These are phyloP conservation scores for Trissoscelio sp. DNA, from an alignment of 2,888 invertebrate species.

Conservation along the genomic window DNA sequence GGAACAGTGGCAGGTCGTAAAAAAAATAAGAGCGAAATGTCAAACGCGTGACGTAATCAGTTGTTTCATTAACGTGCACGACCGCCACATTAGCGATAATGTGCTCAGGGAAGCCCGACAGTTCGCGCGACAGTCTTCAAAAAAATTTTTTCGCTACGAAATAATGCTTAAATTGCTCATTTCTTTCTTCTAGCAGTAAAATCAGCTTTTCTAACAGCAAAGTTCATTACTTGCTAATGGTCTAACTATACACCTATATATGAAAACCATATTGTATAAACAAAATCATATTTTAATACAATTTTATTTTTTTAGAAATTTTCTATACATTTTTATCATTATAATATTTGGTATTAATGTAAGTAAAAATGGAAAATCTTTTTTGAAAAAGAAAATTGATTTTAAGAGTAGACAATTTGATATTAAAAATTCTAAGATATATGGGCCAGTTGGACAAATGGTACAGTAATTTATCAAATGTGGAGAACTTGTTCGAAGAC, in stretches of 20 bases:
- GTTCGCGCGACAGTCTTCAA: neutral
- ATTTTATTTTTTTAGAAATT: no score
- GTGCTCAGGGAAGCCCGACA: conserved; percentile 39
- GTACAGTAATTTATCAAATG: conserved; percentile 27
- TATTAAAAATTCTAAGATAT: conserved; percentile 4
- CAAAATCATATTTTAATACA: no score
- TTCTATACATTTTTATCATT: no score
- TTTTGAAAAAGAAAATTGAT: neutral
- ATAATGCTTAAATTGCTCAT: no score
- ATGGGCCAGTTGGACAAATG: conserved; percentile 43
- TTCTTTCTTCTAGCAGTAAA: no score
- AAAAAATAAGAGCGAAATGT: conserved; percentile 56
- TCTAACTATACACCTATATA: no score
- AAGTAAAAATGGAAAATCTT: no score
- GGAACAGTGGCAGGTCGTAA: conserved; percentile 49
- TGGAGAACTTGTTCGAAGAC: conserved; percentile 16
- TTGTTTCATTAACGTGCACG: conserved; percentile 43
- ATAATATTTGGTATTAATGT: no score
- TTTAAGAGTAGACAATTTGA: neutral
- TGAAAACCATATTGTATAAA: no score
- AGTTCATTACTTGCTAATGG: no score
- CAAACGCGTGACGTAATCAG: conserved; percentile 47
- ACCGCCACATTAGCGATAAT: conserved; percentile 42
- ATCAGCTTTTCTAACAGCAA: no score
- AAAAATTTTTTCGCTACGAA: neutral